A percentile compares a stretch with the other conserved stretches of the same genome.
These are phyloP conservation scores for Pheosia tremula DNA, from an alignment of 2,888 invertebrate genomes.

Conservation along the genomic window DNA sequence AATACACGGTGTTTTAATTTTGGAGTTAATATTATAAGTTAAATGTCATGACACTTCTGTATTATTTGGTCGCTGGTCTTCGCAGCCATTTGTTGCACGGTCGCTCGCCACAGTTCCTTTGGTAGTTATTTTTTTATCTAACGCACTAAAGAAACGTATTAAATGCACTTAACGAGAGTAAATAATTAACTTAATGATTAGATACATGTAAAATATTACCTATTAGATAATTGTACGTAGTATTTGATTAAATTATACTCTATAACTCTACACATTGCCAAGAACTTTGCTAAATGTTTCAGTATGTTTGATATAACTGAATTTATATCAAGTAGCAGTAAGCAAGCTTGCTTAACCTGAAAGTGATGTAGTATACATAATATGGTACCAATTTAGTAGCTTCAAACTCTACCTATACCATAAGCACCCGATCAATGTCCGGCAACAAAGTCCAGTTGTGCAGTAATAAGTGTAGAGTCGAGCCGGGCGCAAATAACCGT, in stretches of 20 bases:
- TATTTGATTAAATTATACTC: background rate
- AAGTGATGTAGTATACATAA: background rate
- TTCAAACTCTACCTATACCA: conserved; percentile 37
- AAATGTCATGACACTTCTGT: conserved; percentile 43
- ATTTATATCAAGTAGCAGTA: too few species aligned
- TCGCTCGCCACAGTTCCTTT: conserved; percentile 49
- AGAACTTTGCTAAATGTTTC: too few species aligned
- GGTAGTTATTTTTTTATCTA: conserved; percentile 46
- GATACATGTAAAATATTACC: conserved; percentile 13
- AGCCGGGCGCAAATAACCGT: conserved; percentile 64
- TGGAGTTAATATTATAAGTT: conserved; percentile 18
- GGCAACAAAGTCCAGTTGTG: conserved; percentile 40
- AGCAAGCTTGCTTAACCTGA: too few species aligned
- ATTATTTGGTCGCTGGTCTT: conserved; percentile 51
- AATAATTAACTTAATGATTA: conserved; percentile 23
- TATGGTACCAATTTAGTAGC: background rate
- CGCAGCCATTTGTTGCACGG: conserved; percentile 47
- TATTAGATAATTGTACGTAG: too few species aligned
- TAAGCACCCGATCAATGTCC: conserved; percentile 44
- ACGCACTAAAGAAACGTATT: conserved; percentile 41
- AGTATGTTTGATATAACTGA: too few species aligned
- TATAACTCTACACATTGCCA: too few species aligned
- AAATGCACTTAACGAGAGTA: conserved; percentile 39
- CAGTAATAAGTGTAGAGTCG: conserved; percentile 51
- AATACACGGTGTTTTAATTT: conserved; percentile 27